Conservation (phyloP, 1,140 invertebrate genomes). For the Apolygus lucorum region DNA sequence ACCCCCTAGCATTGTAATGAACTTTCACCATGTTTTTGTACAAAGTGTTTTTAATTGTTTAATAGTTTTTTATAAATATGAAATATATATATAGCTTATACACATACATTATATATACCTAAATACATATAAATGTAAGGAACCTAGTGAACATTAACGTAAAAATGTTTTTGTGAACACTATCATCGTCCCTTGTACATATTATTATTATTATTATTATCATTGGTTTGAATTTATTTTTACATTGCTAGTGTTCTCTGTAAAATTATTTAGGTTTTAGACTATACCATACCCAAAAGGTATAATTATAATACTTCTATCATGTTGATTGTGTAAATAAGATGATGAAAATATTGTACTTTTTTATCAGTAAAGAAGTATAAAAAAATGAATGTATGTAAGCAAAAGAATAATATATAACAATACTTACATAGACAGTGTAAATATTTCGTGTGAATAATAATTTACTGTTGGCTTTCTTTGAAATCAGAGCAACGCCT, state of each 20-base stretch:
- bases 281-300: not conserved
- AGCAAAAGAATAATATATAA: not conserved
- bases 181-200: not conserved
- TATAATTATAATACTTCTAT: not conserved
- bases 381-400: not conserved
- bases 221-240: not conserved
- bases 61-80: conserved; percentile 7
- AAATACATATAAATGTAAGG: not conserved
- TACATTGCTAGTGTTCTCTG: not conserved
- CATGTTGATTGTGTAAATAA: not conserved
- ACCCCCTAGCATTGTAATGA: not conserved
- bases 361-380: not conserved
- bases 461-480: not conserved
- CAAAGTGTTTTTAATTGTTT: conserved; percentile 13
- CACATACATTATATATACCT: not conserved
- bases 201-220: not conserved
- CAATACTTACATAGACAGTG: not conserved
- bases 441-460: not conserved
- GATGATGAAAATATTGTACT: not conserved
- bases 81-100: not conserved
- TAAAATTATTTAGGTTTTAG: not conserved
- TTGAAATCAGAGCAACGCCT: too few species aligned
- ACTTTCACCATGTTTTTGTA: not conserved
- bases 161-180: too few species aligned
- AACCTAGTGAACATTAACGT: not conserved